These are phyloP conservation scores for Aphidius colemani DNA, from an alignment of 2,888 invertebrate genomes.

Conservation along the genomic window DNA sequence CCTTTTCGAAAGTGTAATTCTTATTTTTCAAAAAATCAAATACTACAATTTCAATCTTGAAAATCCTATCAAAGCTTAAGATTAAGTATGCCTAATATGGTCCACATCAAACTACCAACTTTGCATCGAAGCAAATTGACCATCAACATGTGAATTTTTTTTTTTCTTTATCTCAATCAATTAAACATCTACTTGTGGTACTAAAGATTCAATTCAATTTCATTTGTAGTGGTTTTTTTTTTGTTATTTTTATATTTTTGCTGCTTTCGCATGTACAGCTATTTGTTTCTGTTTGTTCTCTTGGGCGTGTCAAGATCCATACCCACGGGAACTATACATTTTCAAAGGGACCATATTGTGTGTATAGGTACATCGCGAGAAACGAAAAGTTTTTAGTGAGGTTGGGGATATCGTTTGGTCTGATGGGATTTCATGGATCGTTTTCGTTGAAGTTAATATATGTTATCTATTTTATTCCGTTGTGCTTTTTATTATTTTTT, in stretches of 20 bases:
- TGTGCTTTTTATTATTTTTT: no score
- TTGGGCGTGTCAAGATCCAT: slow-evolving; percentile 31
- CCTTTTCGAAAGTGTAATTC: no score
- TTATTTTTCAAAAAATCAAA: no score
- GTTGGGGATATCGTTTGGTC: background rate
- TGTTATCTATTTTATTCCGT: no score
- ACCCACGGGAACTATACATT: slow-evolving; percentile 57
- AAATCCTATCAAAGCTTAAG: no score
- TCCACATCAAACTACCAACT: background rate
- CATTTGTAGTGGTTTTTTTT: slow-evolving; percentile 41
- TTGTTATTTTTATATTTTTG: slow-evolving; percentile 24
- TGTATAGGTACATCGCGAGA: slow-evolving; percentile 18
- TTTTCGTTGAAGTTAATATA: no score
- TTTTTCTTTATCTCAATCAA: slow-evolving; percentile 12
- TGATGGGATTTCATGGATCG: no score
- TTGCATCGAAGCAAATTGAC: slow-evolving; percentile 29
- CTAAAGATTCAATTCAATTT: slow-evolving; percentile 52
- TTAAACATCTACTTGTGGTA: slow-evolving; percentile 25
- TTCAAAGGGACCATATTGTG: slow-evolving; percentile 48
- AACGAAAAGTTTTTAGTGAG: slow-evolving; percentile 14
- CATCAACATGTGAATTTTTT: slow-evolving; percentile 26
- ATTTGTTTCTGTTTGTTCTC: background rate
- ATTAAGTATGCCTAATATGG: no score
- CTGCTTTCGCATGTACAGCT: slow-evolving; percentile 32
- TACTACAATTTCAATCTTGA: no score